These are phyloP conservation scores for Actinia tenebrosa DNA, from an alignment of 64 coral and sea anemone genomes.

Conservation along the genomic window DNA sequence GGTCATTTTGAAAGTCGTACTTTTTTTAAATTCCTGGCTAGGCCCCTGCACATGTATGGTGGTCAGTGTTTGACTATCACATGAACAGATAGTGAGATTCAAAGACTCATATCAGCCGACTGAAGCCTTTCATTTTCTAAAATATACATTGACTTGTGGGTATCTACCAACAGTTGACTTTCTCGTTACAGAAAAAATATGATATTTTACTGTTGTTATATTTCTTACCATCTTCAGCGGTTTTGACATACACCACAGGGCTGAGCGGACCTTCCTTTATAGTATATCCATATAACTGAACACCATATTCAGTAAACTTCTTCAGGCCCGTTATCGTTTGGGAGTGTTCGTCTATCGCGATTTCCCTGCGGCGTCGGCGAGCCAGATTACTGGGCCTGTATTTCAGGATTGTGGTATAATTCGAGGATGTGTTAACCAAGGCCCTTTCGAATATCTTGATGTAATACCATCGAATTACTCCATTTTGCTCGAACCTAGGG, in stretches of 20 bases:
- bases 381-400: background rate
- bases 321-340: constrained; percentile 8
- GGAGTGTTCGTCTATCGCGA: constrained; percentile 1
- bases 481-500: constrained; percentile 7
- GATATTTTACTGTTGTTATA: too few relatives aligned
- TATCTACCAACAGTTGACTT: too few relatives aligned
- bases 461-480: constrained; percentile 1
- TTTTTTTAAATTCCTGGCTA: too few relatives aligned
- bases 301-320: constrained; percentile 12
- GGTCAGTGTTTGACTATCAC: too few relatives aligned
- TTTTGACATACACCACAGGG: constrained; percentile 11
- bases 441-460: background rate
- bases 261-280: constrained; percentile 22
- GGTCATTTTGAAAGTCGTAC: too few relatives aligned
- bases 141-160: too few relatives aligned
- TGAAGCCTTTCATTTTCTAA: too few relatives aligned
- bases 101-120: too few relatives aligned
- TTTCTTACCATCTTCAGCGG: constrained; percentile 33
- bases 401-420: background rate
- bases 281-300: constrained; percentile 22
- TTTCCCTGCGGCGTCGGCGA: background rate
- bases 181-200: too few relatives aligned
- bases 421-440: background rate
- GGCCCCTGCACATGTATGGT: too few relatives aligned
- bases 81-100: too few relatives aligned